Percentiles rank a stretch among this genome's conserved stretches.
Evolutionary conservation across 2,797 vertebrate genomes (phyloP).

Genomic region (Pseudotriccus pelzelni): DNA sequence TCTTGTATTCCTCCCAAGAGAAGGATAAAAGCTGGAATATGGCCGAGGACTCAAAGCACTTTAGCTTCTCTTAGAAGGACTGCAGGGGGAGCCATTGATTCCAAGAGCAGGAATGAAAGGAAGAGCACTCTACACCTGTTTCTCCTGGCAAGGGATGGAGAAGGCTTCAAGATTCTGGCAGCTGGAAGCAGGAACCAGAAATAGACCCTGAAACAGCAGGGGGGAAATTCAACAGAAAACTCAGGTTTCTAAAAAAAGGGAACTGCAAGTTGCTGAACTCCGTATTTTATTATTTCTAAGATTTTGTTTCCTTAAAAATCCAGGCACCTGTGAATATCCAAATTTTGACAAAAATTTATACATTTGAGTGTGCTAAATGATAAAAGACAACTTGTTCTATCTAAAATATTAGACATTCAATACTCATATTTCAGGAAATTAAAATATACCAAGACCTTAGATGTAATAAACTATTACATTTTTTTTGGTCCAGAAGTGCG

Average conservation of each 20-base stretch:
- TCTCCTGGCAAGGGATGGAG: constrained; percentile 9
- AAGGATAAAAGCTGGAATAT: background rate
- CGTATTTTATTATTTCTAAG: background rate
- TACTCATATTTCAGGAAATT: background rate
- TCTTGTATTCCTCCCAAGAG: background rate
- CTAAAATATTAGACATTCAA: background rate
- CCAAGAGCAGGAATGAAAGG: background rate
- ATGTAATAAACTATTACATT: background rate
- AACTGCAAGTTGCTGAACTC: background rate
- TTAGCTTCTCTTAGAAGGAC: background rate
- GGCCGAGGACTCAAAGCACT: background rate
- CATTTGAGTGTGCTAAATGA: background rate
- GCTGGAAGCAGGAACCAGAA: constrained; percentile 20
- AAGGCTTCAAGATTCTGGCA: constrained; percentile 9
- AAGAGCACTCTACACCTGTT: background rate
- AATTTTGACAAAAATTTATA: background rate
- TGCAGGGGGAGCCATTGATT: constrained; percentile 40
- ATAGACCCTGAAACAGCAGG: background rate
- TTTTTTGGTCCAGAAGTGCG: background rate
- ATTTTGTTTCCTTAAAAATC: background rate
- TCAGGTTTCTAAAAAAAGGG: background rate
- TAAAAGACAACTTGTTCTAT: background rate
- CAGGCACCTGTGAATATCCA: background rate
- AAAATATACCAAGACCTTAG: background rate
- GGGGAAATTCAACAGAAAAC: background rate